Evolutionary conservation across 2,888 invertebrate genomes (phyloP).

Genomic region (Plebejus anna): DNA sequence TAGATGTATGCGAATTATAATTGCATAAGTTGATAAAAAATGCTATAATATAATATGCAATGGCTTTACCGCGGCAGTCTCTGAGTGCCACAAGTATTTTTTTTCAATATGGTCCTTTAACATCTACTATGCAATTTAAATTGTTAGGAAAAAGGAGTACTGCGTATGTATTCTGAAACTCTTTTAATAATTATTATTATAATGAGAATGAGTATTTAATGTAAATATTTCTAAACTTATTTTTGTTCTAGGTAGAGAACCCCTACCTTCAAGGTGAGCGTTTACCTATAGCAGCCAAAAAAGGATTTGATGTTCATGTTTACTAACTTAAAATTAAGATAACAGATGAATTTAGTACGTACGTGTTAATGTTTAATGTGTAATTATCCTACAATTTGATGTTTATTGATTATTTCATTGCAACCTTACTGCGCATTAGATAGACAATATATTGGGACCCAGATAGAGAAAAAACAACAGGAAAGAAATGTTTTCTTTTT

Average conservation of each 20-base stretch:
- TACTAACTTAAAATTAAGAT: conserved; percentile 49
- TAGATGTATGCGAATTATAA: no score
- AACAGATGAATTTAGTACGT: conserved; percentile 37
- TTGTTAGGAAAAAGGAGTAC: no score
- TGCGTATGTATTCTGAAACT: no score
- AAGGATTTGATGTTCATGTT: conserved; percentile 86
- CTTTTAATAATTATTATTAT: no score
- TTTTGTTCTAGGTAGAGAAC: conserved; percentile 82
- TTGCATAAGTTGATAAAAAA: no score
- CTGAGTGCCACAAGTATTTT: no score
- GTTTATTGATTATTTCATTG: conserved; percentile 17
- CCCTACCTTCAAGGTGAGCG: conserved; percentile 92
- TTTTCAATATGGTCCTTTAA: no score
- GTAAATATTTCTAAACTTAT: not conserved
- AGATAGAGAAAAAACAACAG: not conserved
- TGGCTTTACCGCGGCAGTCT: no score
- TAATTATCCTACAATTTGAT: conserved; percentile 28
- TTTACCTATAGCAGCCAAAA: conserved; percentile 95
- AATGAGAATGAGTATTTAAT: no score
- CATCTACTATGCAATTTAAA: no score
- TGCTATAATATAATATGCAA: no score
- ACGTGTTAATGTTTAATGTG: conserved; percentile 41
- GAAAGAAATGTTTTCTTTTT: not conserved
- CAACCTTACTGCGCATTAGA: conserved; percentile 29
- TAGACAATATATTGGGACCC: conserved; percentile 3